Evolutionary conservation across 2,113 vertebrate genomes (phyloP).

Genomic region (Oncorhynchus gorbuscha): DNA sequence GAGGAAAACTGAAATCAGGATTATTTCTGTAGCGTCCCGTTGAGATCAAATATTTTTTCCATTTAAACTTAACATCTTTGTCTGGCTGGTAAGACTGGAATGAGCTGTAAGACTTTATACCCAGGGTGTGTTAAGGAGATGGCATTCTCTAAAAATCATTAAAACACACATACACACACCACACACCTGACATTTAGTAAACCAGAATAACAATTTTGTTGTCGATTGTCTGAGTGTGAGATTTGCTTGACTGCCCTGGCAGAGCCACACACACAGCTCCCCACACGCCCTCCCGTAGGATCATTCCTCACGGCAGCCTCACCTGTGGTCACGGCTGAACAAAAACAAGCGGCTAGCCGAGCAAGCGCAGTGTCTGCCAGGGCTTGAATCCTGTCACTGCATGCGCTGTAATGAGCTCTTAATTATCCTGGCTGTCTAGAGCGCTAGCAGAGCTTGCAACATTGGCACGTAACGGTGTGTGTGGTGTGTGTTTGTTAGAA

Average conservation of each 20-base stretch:
- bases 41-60: conserved; percentile 27
- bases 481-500: background rate
- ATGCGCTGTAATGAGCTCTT: conserved; percentile 74
- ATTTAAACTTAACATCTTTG: conserved; percentile 3
- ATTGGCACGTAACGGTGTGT: conserved; percentile 34
- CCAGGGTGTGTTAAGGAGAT: background rate
- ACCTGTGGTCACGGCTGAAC: conserved; percentile 66
- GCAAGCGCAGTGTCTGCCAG: no score
- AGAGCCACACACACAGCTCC: conserved; percentile 50
- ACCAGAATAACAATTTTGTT: conserved; percentile 66
- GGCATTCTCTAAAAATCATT: no score
- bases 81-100: background rate
- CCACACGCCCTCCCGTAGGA: conserved; percentile 44
- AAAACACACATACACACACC: no score
- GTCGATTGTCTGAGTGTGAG: conserved; percentile 62
- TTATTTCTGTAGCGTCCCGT: conserved; percentile 22
- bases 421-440: conserved; percentile 76
- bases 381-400: conserved; percentile 70
- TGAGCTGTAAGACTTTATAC: background rate
- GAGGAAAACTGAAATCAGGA: conserved; percentile 32
- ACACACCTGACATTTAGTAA: conserved; percentile 20
- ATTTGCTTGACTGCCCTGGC: conserved; percentile 65
- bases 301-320: conserved; percentile 70
- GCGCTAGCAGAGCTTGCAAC: conserved; percentile 60
- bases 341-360: conserved; percentile 62